Conservation (phyloP, 2,888 invertebrate species). For the Drosophila antonietae region DNA sequence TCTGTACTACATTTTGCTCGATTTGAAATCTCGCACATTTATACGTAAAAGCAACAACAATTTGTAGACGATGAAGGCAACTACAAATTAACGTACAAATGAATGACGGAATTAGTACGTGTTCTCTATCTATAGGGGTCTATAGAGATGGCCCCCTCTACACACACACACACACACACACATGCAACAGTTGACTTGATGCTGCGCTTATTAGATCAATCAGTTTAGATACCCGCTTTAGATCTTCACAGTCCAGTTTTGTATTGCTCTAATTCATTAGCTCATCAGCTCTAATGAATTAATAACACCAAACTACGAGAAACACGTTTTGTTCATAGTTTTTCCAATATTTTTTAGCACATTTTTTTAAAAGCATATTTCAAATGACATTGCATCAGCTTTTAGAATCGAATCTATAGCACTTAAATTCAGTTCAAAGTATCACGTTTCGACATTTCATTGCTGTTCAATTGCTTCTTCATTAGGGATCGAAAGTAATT, state of each 20-base stretch:
- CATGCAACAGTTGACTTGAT: constrained; percentile 15
- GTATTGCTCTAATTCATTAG: constrained; percentile 64
- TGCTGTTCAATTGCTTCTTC: constrained; percentile 32
- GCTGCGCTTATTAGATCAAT: constrained; percentile 34
- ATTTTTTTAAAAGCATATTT: constrained; percentile 14
- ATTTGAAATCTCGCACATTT: constrained; percentile 78
- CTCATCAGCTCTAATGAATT: constrained; percentile 63
- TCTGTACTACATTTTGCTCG: constrained; percentile 73
- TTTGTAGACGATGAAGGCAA: constrained; percentile 51
- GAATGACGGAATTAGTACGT: constrained; percentile 77
- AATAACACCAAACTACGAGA: constrained; percentile 76
- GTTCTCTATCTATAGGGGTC: constrained; percentile 34
- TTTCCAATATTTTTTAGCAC: constrained; percentile 29
- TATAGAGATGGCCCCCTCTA: constrained; percentile 4
- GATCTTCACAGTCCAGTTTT: constrained; percentile 18
- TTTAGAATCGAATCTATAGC: not conserved
- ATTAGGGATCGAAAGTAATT: constrained; percentile 28
- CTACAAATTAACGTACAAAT: constrained; percentile 79
- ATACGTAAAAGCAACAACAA: constrained; percentile 66
- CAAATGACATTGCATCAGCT: constrained; percentile 30
- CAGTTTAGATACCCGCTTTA: constrained; percentile 13
- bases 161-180: constrained; percentile 1
- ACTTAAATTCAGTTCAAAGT: not conserved
- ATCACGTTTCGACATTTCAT: constrained; percentile 19
- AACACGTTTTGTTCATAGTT: constrained; percentile 37